Evolutionary conservation across 2,797 vertebrate species (phyloP), one percentile per base, ranked within the genome.

Genomic region (Australoheros facetus): DNA sequence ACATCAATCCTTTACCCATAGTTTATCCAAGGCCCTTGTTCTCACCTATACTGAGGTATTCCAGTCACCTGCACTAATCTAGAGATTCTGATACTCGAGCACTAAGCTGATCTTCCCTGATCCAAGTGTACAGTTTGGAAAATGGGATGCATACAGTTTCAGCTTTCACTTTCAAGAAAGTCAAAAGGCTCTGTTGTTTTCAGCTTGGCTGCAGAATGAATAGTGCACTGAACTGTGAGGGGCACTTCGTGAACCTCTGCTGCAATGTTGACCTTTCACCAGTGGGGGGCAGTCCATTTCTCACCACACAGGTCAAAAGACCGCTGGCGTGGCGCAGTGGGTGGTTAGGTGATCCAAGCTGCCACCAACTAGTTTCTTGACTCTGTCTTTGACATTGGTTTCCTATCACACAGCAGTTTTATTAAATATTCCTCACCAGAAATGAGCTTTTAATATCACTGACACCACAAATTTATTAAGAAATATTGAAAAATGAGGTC

Each of bases 221-320:
- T 92, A 90, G 90, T 87, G 91, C 89, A 90, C 75, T 92, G 91
- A 93, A 86, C 84, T 90, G 90, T 93, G 83, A 91, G 90, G 81
- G 89, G 72, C 81, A 78, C 60, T 83, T 93, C 73, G 81, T 90
- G 84, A 93, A 88, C 90, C 81, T 79, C 85, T 32, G 14, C 84
- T 95, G 95, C 90, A 95, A 86, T 95, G 39, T 79, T 95, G 93
- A 95, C 93, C 94, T 90, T 77, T 88, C 70, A 54, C 95, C 95
- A 95, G 92, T 92, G 92, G 95, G 91, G 91, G 95, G 94, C 93
- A 88, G 92, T 71, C 87, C 54, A 45, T 70, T 77, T 76, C 87
- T 84, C 82, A 85, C 82, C 88, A 89, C 79, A n/a, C 51, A 77
- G 91, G 94, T 94, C 92, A 93, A 8, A 59, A 57, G 66, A 82